phyloP scores from a whole-genome alignment of 2,888 invertebrate genomes.

The Hyles lineata region DNA sequence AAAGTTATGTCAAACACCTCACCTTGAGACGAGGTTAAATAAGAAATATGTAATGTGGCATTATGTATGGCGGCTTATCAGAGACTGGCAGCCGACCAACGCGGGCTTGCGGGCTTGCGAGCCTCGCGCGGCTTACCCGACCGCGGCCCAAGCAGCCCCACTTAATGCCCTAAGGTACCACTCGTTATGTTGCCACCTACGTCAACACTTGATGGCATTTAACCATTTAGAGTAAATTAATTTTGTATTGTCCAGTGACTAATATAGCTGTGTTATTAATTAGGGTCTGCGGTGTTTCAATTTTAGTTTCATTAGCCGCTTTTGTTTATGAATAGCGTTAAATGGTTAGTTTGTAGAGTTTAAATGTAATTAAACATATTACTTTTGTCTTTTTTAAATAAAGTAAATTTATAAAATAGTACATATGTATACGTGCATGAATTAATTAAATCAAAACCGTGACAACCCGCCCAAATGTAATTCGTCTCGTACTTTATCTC shows the following conservation, averaged over 20 bases:
- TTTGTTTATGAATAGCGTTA: background rate
- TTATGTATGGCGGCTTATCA: conserved; percentile 58
- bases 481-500: conserved; percentile 13
- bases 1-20: conserved; percentile 20
- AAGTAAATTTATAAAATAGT: too few species aligned
- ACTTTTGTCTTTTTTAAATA: too few species aligned
- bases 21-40: conserved; percentile 47
- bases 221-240: background rate
- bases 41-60: conserved; percentile 61
- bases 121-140: conserved; percentile 55
- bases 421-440: background rate
- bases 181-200: conserved; percentile 29
- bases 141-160: conserved; percentile 59
- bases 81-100: conserved; percentile 63
- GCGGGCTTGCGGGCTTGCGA: conserved; percentile 36
- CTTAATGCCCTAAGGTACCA: conserved; percentile 55
- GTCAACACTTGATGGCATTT: background rate
- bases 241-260: background rate
- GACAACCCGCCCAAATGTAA: conserved; percentile 14
- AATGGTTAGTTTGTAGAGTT: too few species aligned
- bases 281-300: background rate
- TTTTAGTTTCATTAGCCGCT: background rate
- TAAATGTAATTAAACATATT: too few species aligned
- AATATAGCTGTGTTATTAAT: background rate
- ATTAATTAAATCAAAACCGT: conserved; percentile 19